Conservation (phyloP, 1,140 invertebrate genomes). For the Bombus balteatus region DNA sequence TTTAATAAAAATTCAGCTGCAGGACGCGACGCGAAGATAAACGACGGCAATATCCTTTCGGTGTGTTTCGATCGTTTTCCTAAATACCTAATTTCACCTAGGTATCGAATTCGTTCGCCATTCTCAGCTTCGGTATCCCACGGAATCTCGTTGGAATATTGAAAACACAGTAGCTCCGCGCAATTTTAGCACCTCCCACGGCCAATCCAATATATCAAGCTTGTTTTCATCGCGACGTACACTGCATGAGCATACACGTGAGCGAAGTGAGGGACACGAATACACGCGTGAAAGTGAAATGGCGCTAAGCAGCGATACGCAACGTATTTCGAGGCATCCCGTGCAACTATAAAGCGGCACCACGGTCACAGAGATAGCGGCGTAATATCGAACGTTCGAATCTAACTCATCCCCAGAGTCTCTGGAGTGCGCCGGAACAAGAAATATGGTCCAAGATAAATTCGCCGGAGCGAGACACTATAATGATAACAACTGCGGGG, state of each 20-base stretch:
- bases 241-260: too few relatives aligned
- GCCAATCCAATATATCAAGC: slow-evolving; percentile 9
- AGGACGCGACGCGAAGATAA: not conserved
- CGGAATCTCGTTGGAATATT: not conserved
- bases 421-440: not conserved
- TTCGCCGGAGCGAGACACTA: not conserved
- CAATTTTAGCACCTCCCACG: not conserved
- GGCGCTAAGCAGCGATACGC: slow-evolving; percentile 10
- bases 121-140: too few relatives aligned
- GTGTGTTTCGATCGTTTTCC: not conserved
- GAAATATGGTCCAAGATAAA: slow-evolving; percentile 37
- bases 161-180: not conserved
- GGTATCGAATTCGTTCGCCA: not conserved
- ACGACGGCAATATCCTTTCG: not conserved
- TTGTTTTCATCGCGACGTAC: not conserved
- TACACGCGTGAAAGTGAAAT: not conserved
- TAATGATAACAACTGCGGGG: slow-evolving; percentile 34
- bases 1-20: not conserved
- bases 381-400: slow-evolving; percentile 38
- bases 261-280: not conserved
- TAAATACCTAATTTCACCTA: not conserved
- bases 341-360: not conserved
- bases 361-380: slow-evolving; percentile 10
- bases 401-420: slow-evolving; percentile 40
- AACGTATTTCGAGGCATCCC: slow-evolving; percentile 22